Evolutionary conservation across 2,113 vertebrate species (phyloP).

Genomic region (Calidris pygmaea): DNA sequence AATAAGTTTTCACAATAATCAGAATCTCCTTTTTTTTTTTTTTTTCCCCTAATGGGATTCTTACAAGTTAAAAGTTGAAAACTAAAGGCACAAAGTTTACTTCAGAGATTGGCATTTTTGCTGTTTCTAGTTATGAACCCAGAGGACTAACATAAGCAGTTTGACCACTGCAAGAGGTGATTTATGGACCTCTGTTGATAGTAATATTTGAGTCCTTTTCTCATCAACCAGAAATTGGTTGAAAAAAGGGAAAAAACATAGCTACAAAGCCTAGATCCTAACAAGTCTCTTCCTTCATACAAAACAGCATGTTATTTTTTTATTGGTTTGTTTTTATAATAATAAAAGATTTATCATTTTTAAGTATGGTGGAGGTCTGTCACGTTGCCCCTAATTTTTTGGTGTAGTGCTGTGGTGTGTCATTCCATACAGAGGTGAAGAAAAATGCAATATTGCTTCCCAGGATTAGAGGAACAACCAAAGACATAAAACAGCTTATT

Average conservation of each 20-base stretch:
- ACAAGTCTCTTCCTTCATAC: neutral
- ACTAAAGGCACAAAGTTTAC: neutral
- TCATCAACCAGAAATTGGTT: neutral
- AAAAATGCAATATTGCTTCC: neutral
- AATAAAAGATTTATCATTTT: neutral
- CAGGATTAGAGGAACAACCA: neutral
- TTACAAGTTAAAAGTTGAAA: neutral
- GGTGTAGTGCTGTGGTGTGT: neutral
- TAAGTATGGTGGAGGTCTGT: neutral
- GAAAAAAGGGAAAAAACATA: accelerated
- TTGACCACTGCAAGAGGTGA: neutral
- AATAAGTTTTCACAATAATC: neutral
- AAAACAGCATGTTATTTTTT: neutral
- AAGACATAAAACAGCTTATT: neutral
- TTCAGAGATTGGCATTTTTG: neutral
- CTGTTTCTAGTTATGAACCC: neutral
- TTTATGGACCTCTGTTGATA: neutral
- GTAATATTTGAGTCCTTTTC: neutral
- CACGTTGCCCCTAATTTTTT: neutral
- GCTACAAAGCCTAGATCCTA: neutral
- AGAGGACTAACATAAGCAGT: neutral
- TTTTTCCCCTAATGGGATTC: neutral
- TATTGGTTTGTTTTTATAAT: neutral
- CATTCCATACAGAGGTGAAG: neutral
- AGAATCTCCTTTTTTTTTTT: neutral